Percentiles rank a stretch among this genome's conserved stretches.
Conservation (phyloP, 1,140 invertebrate genomes). For the Euglossa dilemma region DNA sequence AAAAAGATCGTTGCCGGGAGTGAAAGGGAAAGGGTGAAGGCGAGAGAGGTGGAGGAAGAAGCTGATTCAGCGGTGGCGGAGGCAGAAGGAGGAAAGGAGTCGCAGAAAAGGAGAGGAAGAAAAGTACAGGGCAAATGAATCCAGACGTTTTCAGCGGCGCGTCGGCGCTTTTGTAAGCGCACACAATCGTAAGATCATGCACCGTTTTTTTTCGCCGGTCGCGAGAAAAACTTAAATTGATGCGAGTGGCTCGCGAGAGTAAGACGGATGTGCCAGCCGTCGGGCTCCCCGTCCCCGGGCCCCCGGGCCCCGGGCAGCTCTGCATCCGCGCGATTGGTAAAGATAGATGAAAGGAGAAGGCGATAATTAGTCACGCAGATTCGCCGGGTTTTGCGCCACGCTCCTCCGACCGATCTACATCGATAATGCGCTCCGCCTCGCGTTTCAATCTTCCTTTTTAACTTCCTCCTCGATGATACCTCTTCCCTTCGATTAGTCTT, state of each 20-base stretch:
- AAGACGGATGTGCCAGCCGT: conserved; percentile 53
- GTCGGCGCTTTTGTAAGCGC: conserved; percentile 78
- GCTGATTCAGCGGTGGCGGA: conserved; percentile 52
- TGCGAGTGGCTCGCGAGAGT: conserved; percentile 70
- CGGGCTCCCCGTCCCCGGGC: conserved; percentile 13
- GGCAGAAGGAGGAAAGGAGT: conserved; percentile 44
- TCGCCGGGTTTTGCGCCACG: neutral
- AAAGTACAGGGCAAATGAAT: conserved; percentile 46
- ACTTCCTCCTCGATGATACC: neutral
- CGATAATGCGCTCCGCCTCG: conserved; percentile 27
- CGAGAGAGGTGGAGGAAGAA: conserved; percentile 56
- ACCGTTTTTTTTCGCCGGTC: conserved; percentile 70
- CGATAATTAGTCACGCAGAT: conserved; percentile 61
- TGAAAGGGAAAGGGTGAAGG: conserved; percentile 45
- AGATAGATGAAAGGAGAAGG: conserved; percentile 37
- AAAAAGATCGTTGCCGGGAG: conserved; percentile 31
- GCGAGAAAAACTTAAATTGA: conserved; percentile 79
- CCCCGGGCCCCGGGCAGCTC: conserved; percentile 9
- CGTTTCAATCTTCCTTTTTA: neutral
- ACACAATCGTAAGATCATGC: conserved; percentile 80
- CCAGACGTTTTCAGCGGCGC: conserved; percentile 76
- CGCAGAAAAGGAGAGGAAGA: conserved; percentile 21
- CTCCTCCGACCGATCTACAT: conserved; percentile 24
- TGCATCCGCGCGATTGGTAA: conserved; percentile 40
- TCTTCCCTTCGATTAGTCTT: neutral